Evolutionary conservation across 2,113 vertebrate species (phyloP).

Genomic region (Plecotus auritus): DNA sequence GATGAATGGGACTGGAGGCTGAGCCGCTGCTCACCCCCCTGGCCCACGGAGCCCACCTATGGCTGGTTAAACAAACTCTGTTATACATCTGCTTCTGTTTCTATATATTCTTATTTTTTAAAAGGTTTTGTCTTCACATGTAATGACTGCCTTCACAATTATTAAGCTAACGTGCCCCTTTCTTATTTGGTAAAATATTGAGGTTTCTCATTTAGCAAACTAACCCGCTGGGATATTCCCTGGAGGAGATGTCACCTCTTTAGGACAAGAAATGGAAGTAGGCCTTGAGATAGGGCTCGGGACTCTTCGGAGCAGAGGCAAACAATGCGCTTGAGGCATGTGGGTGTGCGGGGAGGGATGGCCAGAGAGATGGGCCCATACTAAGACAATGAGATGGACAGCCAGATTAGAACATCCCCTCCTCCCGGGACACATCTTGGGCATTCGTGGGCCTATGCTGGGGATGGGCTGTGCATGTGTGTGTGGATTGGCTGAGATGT

Average conservation of each 20-base stretch:
- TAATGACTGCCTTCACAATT: background rate
- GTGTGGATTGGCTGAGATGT: rapidly evolving
- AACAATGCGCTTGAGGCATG: background rate
- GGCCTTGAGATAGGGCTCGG: background rate
- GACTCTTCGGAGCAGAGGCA: background rate
- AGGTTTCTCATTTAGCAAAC: background rate
- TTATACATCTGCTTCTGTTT: background rate
- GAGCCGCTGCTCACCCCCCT: background rate
- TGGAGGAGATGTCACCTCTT: background rate
- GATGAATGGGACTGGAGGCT: rapidly evolving
- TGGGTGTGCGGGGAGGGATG: background rate
- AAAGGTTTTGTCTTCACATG: background rate
- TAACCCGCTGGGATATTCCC: background rate
- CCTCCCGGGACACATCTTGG: no score
- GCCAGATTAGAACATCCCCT: background rate
- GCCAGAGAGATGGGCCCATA: background rate
- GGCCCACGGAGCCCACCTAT: rapidly evolving
- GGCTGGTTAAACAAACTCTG: background rate
- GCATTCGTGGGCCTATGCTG: background rate
- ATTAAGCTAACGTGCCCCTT: background rate
- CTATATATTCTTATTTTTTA: background rate
- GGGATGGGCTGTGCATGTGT: background rate
- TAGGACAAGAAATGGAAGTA: background rate
- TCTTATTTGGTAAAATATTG: background rate
- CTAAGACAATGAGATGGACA: background rate